Evolutionary conservation across 2,888 invertebrate species (phyloP).

Genomic region (Empis stercorea): DNA sequence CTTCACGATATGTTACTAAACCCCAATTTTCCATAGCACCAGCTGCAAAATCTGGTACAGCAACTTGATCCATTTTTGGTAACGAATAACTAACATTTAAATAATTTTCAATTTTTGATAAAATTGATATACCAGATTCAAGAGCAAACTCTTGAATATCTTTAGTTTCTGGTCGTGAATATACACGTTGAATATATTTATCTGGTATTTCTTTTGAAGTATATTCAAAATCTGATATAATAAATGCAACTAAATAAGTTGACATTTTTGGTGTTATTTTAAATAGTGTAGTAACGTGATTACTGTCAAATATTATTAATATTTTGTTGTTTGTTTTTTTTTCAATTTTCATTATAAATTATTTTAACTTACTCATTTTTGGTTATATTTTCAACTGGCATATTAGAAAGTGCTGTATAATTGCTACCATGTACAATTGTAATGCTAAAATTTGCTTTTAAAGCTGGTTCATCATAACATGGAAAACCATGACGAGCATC

Average conservation of each 20-base stretch:
- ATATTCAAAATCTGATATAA: constrained; percentile 46
- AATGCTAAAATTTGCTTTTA: constrained; percentile 50
- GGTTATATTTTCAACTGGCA: constrained; percentile 33
- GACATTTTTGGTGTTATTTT: constrained; percentile 51
- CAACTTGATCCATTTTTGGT: constrained; percentile 77
- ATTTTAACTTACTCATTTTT: too few species aligned
- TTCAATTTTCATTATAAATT: background rate
- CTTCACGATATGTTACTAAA: constrained; percentile 48
- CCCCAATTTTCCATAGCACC: constrained; percentile 96
- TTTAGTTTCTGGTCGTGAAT: constrained; percentile 25
- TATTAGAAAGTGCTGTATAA: constrained; percentile 29
- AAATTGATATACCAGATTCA: constrained; percentile 54
- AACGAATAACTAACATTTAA: constrained; percentile 61
- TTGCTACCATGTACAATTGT: constrained; percentile 22
- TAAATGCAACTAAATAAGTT: constrained; percentile 66
- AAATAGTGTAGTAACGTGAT: constrained; percentile 22
- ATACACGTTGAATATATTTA: constrained; percentile 25
- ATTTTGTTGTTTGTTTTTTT: background rate
- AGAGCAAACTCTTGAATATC: constrained; percentile 51
- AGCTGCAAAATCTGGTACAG: constrained; percentile 69
- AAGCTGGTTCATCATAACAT: constrained; percentile 53
- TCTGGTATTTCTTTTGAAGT: constrained; percentile 16
- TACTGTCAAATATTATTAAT: background rate
- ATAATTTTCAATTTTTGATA: constrained; percentile 54
- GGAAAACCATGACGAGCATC: constrained; percentile 58